Base-by-base conservation (phyloP, 1,140 invertebrate species). In the Zaprionus inermis region DNA sequence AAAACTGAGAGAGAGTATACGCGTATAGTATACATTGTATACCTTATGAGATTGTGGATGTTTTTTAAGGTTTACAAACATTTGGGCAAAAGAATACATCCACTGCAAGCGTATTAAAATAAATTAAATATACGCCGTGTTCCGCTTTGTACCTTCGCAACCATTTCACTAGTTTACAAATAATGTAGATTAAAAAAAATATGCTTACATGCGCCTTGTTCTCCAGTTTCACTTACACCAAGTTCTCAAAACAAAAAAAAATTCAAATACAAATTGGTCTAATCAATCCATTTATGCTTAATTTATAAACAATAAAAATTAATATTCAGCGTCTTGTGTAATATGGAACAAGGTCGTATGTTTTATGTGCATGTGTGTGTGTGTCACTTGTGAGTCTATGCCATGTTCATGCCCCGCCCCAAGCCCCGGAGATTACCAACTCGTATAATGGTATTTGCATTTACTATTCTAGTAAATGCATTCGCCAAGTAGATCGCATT, bases 401-500 rank as follows among this genome's bases (percentile, higher is more conserved):
- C 36, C 46, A 72, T 78, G 67, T 68, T 63, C 72, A 65, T 64
- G 73, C 20, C 49, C 57, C 34, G 34, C 68, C 49, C 52, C 28
- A 5, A 51, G 24, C 28, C 54, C 63, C 41, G 22, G 28, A 55
- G 58, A 72, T 14, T 51, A 51, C 65, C 22, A 59, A 56, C 30
- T 49, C 18, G 18, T 67, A 28, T n/a, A 22, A 14, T 34, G n/a
- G 56, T n/a, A 49, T 24, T 56, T n/a, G 14, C 36, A 14, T 63
- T 34, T 10, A 6, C 28, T n/a, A 64, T 57, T 75, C 65, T 92
- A 92, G 77, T 92, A 92, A 66, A 92, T 92, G 79, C 91, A 92
- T 72, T 92, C 91, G 38, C 91, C 91, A n/a, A 92, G 74, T 49
- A 92, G 75, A 81, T 92, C 91, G 79, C 91, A 92, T 36, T 91